phyloP scores from a whole-genome alignment of 2,113 vertebrate genomes.

The Galeopterus variegatus region DNA sequence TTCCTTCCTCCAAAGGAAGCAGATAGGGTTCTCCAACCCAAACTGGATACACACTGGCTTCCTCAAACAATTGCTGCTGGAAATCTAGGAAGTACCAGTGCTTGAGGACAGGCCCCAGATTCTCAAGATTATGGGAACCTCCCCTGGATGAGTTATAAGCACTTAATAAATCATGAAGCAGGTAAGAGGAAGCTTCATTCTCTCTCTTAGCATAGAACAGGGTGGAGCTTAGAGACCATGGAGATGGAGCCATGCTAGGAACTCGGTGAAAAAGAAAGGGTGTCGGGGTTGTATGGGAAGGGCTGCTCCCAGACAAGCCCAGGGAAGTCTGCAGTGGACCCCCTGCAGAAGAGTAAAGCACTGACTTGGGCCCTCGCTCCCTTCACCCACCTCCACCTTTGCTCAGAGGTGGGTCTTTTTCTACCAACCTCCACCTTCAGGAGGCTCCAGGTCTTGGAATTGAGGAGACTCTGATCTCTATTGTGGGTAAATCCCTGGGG shows the following conservation, averaged over 20 bases:
- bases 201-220: not conserved
- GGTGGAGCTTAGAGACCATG: not conserved
- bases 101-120: not conserved
- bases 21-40: not conserved
- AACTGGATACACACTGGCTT: not conserved
- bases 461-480: not conserved
- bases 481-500: not conserved
- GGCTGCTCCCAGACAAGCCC: not conserved
- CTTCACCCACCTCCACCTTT: not conserved
- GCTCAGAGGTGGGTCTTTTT: not conserved
- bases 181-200: not conserved
- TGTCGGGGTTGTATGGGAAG: fast-evolving
- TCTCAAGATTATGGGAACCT: not conserved
- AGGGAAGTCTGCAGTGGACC: not conserved
- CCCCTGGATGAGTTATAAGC: not conserved
- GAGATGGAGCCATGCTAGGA: not conserved
- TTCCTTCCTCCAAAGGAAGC: not conserved
- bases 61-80: not conserved
- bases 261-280: not conserved
- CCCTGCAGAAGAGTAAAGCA: not conserved
- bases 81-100: not conserved
- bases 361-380: not conserved
- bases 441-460: not conserved
- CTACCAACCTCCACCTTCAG: not conserved
- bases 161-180: not conserved